Evolutionary conservation across 2,888 invertebrate genomes (phyloP).

Genomic region (Euproctis similis): DNA sequence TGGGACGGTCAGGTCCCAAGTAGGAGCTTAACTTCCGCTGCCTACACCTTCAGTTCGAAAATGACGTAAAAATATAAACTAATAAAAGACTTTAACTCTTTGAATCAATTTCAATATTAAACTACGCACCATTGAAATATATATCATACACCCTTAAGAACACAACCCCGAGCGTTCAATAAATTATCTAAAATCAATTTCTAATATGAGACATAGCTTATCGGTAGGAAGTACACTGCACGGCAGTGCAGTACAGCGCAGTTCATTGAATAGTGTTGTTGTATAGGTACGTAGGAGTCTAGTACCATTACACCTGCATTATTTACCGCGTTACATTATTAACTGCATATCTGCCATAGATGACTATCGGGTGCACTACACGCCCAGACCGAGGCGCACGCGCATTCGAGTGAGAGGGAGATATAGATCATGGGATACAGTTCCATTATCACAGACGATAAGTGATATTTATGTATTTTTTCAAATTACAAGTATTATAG

Average conservation of each 20-base stretch:
- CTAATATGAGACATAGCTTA: conserved; percentile 41
- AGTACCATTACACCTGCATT: conserved; percentile 60
- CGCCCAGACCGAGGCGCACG: conserved; percentile 57
- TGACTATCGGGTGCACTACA: conserved; percentile 64
- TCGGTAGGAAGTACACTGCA: conserved; percentile 38
- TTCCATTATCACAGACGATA: no score
- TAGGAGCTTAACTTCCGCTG: no score
- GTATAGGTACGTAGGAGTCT: conserved; percentile 34
- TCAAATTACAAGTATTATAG: no score
- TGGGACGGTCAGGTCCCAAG: no score
- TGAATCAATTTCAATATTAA: no score
- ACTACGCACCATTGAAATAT: conserved; percentile 22
- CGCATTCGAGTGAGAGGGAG: conserved; percentile 55
- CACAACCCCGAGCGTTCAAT: conserved; percentile 24
- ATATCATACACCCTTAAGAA: conserved; percentile 28
- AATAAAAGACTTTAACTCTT: no score
- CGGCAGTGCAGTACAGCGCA: no score
- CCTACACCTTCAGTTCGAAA: no score
- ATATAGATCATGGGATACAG: conserved; percentile 57
- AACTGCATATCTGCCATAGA: conserved; percentile 67
- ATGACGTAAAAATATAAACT: no score
- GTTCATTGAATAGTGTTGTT: conserved; percentile 37
- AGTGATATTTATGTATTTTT: no score
- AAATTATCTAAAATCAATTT: conserved; percentile 51
- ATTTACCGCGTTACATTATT: conserved; percentile 70